phyloP scores from a whole-genome alignment of 2,797 vertebrate species.

The Cyclopterus lumpus region DNA sequence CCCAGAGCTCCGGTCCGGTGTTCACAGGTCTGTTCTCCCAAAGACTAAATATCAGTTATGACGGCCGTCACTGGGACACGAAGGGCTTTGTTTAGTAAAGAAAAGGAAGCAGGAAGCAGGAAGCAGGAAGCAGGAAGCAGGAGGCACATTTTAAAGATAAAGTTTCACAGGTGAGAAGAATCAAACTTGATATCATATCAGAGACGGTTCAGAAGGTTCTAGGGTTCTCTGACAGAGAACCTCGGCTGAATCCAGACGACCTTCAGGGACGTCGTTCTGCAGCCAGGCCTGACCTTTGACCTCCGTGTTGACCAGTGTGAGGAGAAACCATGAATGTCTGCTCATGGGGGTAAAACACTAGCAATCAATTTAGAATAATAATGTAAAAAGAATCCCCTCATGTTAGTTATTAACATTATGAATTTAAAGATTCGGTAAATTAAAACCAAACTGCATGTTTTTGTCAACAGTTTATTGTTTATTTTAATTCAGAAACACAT shows the following conservation, averaged over 20 bases:
- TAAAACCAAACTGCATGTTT: background rate
- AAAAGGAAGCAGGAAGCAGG: background rate
- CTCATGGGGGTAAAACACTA: background rate
- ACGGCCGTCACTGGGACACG: background rate
- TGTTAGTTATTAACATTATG: background rate
- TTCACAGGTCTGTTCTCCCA: background rate
- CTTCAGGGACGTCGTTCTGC: background rate
- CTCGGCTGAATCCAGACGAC: background rate
- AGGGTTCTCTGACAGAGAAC: too few relatives aligned
- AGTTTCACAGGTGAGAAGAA: background rate
- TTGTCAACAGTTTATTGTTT: background rate
- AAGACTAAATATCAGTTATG: background rate
- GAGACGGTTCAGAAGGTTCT: background rate
- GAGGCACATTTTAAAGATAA: background rate
- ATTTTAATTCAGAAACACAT: background rate
- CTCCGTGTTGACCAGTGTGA: background rate
- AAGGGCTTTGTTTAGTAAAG: background rate
- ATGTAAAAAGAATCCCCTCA: too few relatives aligned
- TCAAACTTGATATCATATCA: background rate
- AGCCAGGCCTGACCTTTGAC: slow-evolving; percentile 1
- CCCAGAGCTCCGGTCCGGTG: slow-evolving; percentile 22
- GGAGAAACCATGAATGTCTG: too few relatives aligned
- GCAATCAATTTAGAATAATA: background rate
- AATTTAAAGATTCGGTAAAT: background rate
- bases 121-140: background rate